Conservation (phyloP, 37 sponge, comb jelly and placozoan species). For the Dysidea cf. avara region DNA sequence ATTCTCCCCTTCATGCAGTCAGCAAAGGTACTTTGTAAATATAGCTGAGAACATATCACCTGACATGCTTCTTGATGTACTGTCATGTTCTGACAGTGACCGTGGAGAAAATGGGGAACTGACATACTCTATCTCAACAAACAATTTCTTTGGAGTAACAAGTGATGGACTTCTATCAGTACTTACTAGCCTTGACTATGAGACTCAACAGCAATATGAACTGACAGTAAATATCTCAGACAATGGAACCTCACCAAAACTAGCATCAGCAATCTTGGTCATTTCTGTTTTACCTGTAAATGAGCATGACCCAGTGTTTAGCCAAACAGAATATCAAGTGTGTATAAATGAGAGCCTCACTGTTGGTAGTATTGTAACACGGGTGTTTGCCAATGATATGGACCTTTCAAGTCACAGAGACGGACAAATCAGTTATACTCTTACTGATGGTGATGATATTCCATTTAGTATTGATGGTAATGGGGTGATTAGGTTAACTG, state of each 20-base stretch:
- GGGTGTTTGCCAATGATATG: too few species aligned
- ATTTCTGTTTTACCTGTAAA: constrained; percentile 23
- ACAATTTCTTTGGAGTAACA: background rate
- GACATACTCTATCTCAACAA: constrained; percentile 3
- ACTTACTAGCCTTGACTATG: constrained; percentile 11
- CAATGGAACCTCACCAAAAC: background rate
- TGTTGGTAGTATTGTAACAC: background rate
- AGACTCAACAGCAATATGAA: background rate
- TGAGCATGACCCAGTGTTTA: constrained; percentile 36
- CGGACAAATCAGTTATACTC: too few species aligned
- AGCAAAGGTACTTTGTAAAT: too few species aligned
- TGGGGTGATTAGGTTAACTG: constrained; percentile 27
- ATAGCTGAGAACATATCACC: too few species aligned
- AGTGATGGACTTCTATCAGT: background rate
- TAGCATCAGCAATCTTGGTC: background rate
- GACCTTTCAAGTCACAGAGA: too few species aligned
- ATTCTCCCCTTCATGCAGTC: too few species aligned
- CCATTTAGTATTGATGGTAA: constrained; percentile 21
- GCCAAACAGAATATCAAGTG: background rate
- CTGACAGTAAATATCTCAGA: constrained; percentile 1
- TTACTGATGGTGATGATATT: background rate
- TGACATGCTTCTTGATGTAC: too few species aligned
- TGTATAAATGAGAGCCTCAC: constrained; percentile 37
- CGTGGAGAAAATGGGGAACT: background rate
- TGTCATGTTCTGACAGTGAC: background rate